Evolutionary conservation across 2,113 vertebrate genomes (phyloP).

Genomic region (Pelusios castaneus): DNA sequence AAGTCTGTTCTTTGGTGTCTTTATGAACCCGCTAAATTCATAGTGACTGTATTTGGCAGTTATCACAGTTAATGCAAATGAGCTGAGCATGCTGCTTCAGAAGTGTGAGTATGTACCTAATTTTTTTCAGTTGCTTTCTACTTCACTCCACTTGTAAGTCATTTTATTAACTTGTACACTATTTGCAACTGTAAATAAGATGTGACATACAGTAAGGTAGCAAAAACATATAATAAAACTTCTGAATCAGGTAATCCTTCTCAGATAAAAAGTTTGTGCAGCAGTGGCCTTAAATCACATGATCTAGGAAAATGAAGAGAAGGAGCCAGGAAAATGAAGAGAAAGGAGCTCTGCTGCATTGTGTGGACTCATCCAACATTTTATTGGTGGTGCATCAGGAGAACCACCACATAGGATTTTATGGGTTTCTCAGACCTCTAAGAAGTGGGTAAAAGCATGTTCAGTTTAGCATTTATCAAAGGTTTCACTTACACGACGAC

Average conservation of each 20-base stretch:
- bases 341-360: background rate
- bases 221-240: background rate
- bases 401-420: conserved; percentile 25
- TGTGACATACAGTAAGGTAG: background rate
- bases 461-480: background rate
- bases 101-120: conserved; percentile 27
- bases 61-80: conserved; percentile 35
- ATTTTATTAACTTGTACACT: background rate
- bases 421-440: background rate
- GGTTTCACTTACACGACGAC: background rate
- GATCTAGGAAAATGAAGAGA: background rate
- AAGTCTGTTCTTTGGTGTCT: conserved; percentile 7
- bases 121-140: conserved; percentile 3
- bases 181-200: background rate
- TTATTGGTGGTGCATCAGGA: background rate
- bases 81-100: conserved; percentile 25
- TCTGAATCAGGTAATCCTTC: conserved; percentile 8
- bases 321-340: background rate
- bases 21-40: background rate
- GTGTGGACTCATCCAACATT: background rate
- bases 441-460: background rate
- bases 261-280: background rate
- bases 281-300: background rate
- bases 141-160: background rate
- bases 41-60: conserved; percentile 27